Conservation (phyloP, 2,888 invertebrate species). For the Euplagia quadripunctaria region DNA sequence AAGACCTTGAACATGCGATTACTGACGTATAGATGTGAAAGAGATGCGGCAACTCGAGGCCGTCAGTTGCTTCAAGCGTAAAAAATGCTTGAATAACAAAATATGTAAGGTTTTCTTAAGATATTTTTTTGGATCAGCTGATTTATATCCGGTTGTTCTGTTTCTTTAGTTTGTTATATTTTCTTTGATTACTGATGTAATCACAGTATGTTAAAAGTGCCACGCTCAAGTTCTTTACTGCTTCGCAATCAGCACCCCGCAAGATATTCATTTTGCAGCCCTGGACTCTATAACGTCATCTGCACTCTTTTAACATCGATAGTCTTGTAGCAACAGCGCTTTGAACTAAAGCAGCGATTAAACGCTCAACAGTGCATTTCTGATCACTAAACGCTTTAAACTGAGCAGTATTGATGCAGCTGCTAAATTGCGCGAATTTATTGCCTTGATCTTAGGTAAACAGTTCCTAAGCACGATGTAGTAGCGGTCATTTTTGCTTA, state of each 20-base stretch:
- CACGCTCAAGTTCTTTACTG: background rate
- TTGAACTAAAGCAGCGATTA: too few species aligned
- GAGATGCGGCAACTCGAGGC: slow-evolving; percentile 5
- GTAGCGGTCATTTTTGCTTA: background rate
- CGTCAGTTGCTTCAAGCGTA: background rate
- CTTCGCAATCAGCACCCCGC: background rate
- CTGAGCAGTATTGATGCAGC: too few species aligned
- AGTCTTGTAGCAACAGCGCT: too few species aligned
- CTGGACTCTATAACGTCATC: background rate
- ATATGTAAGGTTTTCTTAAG: background rate
- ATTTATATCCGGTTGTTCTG: background rate
- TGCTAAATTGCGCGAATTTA: too few species aligned
- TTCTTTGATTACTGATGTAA: background rate
- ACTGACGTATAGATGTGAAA: background rate
- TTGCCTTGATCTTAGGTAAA: too few species aligned
- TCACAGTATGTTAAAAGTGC: background rate
- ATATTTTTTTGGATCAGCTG: background rate
- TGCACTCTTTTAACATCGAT: background rate
- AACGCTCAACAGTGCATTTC: too few species aligned
- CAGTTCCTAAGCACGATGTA: too few species aligned
- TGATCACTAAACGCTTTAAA: too few species aligned
- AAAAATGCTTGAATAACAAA: background rate
- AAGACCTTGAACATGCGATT: background rate
- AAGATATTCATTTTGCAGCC: too few species aligned
- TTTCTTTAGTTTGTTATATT: background rate